Percentiles rank a stretch among this genome's conserved stretches.
phyloP scores from a whole-genome alignment of 2,113 vertebrate genomes.

The Camarhynchus parvulus region DNA sequence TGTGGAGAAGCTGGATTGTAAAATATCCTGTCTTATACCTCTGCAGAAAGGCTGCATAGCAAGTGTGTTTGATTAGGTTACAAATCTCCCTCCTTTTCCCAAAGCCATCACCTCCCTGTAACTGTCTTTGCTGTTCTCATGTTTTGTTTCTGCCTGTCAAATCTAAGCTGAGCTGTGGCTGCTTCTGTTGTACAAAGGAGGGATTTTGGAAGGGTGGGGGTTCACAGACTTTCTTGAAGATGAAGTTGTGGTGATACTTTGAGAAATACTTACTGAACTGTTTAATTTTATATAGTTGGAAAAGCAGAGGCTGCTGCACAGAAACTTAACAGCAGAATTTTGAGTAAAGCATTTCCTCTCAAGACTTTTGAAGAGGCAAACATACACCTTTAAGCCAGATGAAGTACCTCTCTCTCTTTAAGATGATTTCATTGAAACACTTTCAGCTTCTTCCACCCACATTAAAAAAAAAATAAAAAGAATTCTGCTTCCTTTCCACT shows the following conservation, averaged over 20 bases:
- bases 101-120: not conserved
- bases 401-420: not conserved
- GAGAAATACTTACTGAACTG: not conserved
- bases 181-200: conserved; percentile 28
- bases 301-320: not conserved
- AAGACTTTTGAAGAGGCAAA: not conserved
- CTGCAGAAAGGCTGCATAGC: not conserved
- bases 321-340: not conserved
- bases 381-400: not conserved
- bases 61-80: not conserved
- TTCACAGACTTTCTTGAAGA: not conserved
- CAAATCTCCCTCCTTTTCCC: not conserved
- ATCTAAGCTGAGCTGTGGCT: not conserved
- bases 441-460: conserved; percentile 8
- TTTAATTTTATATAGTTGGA: not conserved
- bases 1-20: not conserved
- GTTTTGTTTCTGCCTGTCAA: conserved; percentile 3
- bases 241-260: not conserved
- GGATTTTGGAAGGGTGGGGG: not conserved
- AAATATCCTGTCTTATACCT: not conserved
- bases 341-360: not conserved
- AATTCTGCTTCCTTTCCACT: conserved; percentile 6
- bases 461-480: not conserved
- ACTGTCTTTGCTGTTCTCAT: not conserved
- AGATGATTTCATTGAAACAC: not conserved